Base-by-base conservation (phyloP, 2,888 invertebrate genomes). In the Chrysopilus asiliformis region DNA sequence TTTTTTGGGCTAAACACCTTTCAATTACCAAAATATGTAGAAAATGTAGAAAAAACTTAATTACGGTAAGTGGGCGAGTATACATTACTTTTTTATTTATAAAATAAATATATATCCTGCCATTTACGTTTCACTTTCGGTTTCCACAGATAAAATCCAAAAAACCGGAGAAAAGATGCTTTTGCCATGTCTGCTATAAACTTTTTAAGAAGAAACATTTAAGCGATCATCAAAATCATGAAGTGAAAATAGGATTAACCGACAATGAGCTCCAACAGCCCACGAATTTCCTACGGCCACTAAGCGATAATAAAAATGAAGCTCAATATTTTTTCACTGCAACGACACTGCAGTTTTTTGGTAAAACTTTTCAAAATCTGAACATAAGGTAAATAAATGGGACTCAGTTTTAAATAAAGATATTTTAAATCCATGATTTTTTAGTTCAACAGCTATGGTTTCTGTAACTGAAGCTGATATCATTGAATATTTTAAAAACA, bases 301-400 rank as follows among this genome's bases (percentile, higher is more conserved):
- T 81, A 10, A 73, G 77, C 30, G 73, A 82, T 60, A 73, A 82
- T 33, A 79, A 82, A 46, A 77, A 75, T 16, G 86, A 89, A 61
- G 91, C 91, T 1, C 91, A 91, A 58, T 91, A 83, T 58, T 72
- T 89, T 48, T 93, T 93, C 59, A 72, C 80, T 2, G 67, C 74
- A 43, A 69, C 72, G 43, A 69, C 83, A 17, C 68, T 79, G 4
- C 51, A 67, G 9, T 75, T 79, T 43, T 68, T 89, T 12, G 53
- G 74, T 9, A 66, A 71, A 14, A 73, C 78, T 47, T 63, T 83
- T 16, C 56, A 62, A 18, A 63, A 68, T 42, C 67, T 78, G 45
- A 67, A 69, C 39, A 74, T 75, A 16, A 68, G 60, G 78, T 76
- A 55, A 48, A 52, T 47, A 26, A n/a, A 22, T 15, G 30, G 9